These are phyloP conservation scores for Trididemnum clinides DNA, from an alignment of 23 tunicate genomes.

Conservation along the genomic window DNA sequence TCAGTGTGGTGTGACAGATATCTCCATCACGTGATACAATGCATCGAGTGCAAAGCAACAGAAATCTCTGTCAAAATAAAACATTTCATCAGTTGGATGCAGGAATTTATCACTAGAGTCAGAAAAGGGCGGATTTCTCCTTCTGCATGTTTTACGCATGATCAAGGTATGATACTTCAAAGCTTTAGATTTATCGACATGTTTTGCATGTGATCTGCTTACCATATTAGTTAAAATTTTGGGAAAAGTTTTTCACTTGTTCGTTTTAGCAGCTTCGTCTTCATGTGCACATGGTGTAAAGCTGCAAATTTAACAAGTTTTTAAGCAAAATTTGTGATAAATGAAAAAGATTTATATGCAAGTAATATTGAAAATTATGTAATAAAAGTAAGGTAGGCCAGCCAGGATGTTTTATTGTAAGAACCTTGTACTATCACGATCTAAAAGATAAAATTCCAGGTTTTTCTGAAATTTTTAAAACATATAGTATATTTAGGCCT, in stretches of 20 bases:
- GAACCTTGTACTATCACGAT: not conserved
- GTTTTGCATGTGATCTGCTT: not conserved
- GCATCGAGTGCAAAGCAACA: not conserved
- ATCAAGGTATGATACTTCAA: not conserved
- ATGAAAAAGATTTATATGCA: too few species aligned
- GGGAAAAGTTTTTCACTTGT: too few species aligned
- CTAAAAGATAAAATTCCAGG: not conserved
- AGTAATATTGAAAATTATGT: too few species aligned
- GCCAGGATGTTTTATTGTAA: not conserved
- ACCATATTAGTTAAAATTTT: not conserved
- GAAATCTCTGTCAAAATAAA: not conserved
- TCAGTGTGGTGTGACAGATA: not conserved
- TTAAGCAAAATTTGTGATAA: too few species aligned
- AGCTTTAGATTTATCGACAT: not conserved
- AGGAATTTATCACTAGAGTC: not conserved
- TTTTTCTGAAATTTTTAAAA: not conserved
- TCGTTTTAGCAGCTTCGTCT: too few species aligned
- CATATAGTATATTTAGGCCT: not conserved
- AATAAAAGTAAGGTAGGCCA: too few species aligned
- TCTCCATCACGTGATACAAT: not conserved
- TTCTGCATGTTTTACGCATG: not conserved
- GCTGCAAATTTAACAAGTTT: too few species aligned
- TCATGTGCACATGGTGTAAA: too few species aligned
- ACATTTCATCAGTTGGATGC: not conserved
- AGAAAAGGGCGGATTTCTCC: not conserved